These are phyloP conservation scores for Danio kyathit DNA, from an alignment of 2,797 vertebrate species.

Conservation along the genomic window DNA sequence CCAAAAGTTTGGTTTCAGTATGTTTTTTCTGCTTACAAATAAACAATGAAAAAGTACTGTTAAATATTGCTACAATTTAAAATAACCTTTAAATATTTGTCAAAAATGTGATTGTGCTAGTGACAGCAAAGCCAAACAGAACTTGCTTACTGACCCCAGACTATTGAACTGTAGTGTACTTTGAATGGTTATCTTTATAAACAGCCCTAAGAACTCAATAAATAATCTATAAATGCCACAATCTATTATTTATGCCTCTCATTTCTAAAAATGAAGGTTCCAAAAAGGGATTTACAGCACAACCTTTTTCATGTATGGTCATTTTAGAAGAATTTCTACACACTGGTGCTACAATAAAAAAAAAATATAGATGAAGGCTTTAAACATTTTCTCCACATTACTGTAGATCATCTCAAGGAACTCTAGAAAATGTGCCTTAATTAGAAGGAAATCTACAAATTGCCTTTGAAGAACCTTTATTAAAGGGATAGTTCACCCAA, in stretches of 20 bases:
- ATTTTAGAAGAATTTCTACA: background rate
- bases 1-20: background rate
- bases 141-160: background rate
- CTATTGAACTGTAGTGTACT: background rate
- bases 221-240: background rate
- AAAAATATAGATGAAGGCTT: background rate
- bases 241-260: background rate
- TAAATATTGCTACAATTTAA: background rate
- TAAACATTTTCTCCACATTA: background rate
- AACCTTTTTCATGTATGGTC: background rate
- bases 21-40: too few relatives aligned
- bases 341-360: background rate
- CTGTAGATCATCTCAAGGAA: background rate
- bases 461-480: constrained; percentile 6
- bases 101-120: background rate
- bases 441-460: background rate
- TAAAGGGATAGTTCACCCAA: too few relatives aligned
- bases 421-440: background rate
- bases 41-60: background rate
- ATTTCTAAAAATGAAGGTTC: constrained; percentile 18
- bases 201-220: background rate
- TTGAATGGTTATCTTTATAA: background rate
- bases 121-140: background rate
- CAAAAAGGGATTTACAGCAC: background rate
- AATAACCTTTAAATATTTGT: background rate